Conservation (phyloP, 2,113 vertebrate species). For the Alexandromys fortis region DNA sequence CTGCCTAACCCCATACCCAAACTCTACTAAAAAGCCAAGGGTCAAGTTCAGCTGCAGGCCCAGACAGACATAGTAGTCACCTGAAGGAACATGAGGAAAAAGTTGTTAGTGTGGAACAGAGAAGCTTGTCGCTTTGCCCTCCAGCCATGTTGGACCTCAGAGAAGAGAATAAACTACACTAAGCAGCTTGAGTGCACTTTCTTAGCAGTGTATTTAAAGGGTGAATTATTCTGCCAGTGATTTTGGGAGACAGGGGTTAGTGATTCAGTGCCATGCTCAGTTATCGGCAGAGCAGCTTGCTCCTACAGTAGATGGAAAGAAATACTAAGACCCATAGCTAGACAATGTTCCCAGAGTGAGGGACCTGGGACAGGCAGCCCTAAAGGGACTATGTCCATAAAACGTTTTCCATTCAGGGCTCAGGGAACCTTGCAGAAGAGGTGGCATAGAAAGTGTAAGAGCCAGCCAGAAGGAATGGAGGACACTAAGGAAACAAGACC, state of each 20-base stretch:
- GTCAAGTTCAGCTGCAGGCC: not conserved
- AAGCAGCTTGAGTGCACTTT: not conserved
- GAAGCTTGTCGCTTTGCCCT: not conserved
- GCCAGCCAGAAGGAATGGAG: too few relatives aligned
- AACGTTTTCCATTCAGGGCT: too few relatives aligned
- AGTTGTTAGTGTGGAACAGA: not conserved
- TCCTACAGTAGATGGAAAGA: too few relatives aligned
- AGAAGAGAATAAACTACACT: not conserved
- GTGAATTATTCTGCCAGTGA: not conserved
- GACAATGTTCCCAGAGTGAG: too few relatives aligned
- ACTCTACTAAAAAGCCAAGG: not conserved
- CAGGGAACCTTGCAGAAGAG: too few relatives aligned
- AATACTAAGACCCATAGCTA: too few relatives aligned
- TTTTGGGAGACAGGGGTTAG: not conserved
- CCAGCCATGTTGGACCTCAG: not conserved
- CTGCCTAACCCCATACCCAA: not conserved
- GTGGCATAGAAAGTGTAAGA: too few relatives aligned
- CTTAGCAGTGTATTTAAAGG: not conserved
- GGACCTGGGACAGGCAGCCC: too few relatives aligned
- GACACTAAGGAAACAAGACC: too few relatives aligned
- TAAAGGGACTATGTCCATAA: too few relatives aligned
- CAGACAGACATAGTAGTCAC: not conserved
- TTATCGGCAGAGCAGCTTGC: too few relatives aligned
- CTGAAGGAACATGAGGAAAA: not conserved
- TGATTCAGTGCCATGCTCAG: too few relatives aligned